Percentiles rank a stretch among this genome's conserved stretches.
Evolutionary conservation across 2,888 invertebrate species (phyloP).

Genomic region (Apocheima hispidaria): DNA sequence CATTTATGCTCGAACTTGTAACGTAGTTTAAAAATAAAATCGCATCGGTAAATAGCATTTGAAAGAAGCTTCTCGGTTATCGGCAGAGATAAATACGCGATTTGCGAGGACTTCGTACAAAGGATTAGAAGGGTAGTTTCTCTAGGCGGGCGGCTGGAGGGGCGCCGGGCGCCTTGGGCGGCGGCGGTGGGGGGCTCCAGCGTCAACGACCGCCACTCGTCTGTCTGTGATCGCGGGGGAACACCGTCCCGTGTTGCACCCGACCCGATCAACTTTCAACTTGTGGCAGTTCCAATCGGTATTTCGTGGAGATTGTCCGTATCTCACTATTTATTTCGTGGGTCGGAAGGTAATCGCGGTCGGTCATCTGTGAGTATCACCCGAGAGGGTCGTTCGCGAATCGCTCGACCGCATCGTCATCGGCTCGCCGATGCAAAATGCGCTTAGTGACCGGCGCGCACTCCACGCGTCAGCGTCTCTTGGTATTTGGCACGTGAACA

Average conservation of each 20-base stretch:
- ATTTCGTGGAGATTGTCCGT: slow-evolving; percentile 32
- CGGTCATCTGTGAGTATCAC: slow-evolving; percentile 36
- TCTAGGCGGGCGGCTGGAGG: slow-evolving; percentile 81
- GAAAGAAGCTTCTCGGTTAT: slow-evolving; percentile 5
- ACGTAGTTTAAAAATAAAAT: slow-evolving; percentile 47
- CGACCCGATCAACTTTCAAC: slow-evolving; percentile 55
- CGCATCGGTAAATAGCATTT: slow-evolving; percentile 18
- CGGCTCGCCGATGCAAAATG: slow-evolving; percentile 44
- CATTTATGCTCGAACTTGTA: slow-evolving; percentile 35
- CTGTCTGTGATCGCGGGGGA: slow-evolving; percentile 74
- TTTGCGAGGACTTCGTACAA: slow-evolving; percentile 34
- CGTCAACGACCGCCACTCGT: slow-evolving; percentile 84
- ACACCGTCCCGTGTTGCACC: slow-evolving; percentile 67
- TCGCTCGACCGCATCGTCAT: slow-evolving; percentile 36
- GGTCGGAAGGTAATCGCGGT: slow-evolving; percentile 37
- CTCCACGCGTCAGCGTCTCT: slow-evolving; percentile 42
- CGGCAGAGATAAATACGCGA: neutral
- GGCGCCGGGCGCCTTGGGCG: slow-evolving; percentile 69
- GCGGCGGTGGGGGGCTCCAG: slow-evolving; percentile 69
- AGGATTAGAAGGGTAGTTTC: slow-evolving; percentile 64
- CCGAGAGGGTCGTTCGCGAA: slow-evolving; percentile 45
- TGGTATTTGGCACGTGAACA: slow-evolving; percentile 51
- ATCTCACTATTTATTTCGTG: slow-evolving; percentile 28
- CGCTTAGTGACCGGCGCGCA: slow-evolving; percentile 48
- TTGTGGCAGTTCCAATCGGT: slow-evolving; percentile 54